Evolutionary conservation across 2,797 vertebrate species (phyloP), one percentile per base, ranked within the genome.

Genomic region (Sebastes minor): DNA sequence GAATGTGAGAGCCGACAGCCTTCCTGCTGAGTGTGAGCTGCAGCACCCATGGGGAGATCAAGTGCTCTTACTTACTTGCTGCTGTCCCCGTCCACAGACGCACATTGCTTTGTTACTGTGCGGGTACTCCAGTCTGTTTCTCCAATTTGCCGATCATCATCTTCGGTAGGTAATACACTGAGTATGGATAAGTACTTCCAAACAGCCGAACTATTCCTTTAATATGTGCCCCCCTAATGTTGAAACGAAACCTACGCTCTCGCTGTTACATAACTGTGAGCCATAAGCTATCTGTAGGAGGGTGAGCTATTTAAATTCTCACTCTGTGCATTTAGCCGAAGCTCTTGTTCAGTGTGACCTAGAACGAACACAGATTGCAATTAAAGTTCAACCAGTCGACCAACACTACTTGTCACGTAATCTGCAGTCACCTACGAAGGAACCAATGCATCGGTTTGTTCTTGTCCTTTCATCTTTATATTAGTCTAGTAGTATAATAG

Each of bases 211-310:
- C 52, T 53, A 22, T 22, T n/a, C 52, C 52, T 53, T n/a, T 59
- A 28, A 59, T 28, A 18, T 60, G 57, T 60, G 16, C 8, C 12
- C 25, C 4, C 7, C 14, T 16, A 16, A 13, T 32, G 9, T 20
- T 30, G 59, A 60, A 60, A 60, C 4, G 1, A 60, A 60, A 30
- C 57, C 20, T 33, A 62, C 7, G 33, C 35, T 23, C 62, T 65
- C 6, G 62, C 74, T 12, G 71, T 87, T 89, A 71, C 30, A 65
- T 82, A 85, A 81, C 32, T 42, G 28, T 57, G n/a, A 77, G 80
- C 32, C 69, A 62, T 70, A 71, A 69, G 78, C 75, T 68, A 76
- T 49, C 66, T 76, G 71, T 52, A 66, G 53, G 68, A 83, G 61
- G 74, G 27, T 12, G 32, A 74, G 57, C 10, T 55, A 69, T 83